These are phyloP conservation scores for Chaetura pelagica DNA, from an alignment of 2,113 vertebrate genomes.

Conservation along the genomic window DNA sequence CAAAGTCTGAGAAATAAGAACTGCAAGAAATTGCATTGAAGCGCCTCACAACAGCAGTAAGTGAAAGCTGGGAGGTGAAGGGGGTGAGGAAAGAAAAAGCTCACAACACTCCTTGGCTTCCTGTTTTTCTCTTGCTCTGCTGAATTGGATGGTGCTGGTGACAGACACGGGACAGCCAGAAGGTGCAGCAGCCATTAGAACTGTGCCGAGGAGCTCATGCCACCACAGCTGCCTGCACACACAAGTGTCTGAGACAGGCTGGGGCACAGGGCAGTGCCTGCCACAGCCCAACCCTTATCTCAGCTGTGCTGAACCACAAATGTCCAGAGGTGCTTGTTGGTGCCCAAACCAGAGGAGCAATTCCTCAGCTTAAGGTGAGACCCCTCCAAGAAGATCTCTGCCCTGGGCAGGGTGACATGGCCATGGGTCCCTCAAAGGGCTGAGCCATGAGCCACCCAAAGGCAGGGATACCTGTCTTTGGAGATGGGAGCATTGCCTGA, in stretches of 20 bases:
- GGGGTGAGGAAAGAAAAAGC: not conserved
- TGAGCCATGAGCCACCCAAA: not conserved
- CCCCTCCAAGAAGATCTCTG: not conserved
- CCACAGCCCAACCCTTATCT: not conserved
- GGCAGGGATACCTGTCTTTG: fast-evolving
- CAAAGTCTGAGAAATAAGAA: not conserved
- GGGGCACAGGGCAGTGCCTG: not conserved
- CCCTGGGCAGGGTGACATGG: fast-evolving
- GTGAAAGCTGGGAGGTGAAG: not conserved
- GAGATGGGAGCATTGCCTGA: not conserved
- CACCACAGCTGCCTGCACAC: not conserved
- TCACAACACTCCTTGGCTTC: not conserved
- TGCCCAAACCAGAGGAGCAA: not conserved
- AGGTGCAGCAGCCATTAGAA: not conserved
- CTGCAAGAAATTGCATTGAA: not conserved
- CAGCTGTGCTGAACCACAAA: not conserved
- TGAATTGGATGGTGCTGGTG: not conserved
- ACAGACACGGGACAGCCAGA: not conserved
- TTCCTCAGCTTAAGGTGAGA: not conserved
- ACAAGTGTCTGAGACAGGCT: not conserved
- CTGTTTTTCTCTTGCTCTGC: not conserved
- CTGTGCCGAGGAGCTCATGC: not conserved
- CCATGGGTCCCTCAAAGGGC: not conserved
- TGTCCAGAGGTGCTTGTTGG: fast-evolving
- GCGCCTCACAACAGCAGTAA: not conserved